Percentiles rank a stretch among this genome's conserved stretches.
Conservation (phyloP, 2,888 invertebrate genomes). For the Habroteleia sp. region DNA sequence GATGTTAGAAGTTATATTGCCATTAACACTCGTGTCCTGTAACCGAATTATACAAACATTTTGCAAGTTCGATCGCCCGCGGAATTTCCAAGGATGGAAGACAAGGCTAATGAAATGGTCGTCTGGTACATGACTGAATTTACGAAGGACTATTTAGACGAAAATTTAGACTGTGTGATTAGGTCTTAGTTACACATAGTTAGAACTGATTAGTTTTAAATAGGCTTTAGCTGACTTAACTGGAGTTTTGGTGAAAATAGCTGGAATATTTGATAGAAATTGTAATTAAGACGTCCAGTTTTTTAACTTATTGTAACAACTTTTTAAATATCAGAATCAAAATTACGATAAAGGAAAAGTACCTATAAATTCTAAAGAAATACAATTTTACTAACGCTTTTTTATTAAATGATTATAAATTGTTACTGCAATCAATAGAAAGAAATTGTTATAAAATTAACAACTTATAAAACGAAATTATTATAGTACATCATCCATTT, state of each 20-base stretch:
- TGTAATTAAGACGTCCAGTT: too few species aligned
- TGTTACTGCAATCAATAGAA: too few species aligned
- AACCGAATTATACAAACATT: slow-evolving; percentile 40
- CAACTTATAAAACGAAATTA: too few species aligned
- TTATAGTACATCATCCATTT: too few species aligned
- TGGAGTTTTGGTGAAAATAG: slow-evolving; percentile 3
- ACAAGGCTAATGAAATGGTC: slow-evolving; percentile 19
- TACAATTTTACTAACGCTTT: too few species aligned
- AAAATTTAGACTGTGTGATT: slow-evolving; percentile 18
- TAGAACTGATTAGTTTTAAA: slow-evolving; percentile 26
- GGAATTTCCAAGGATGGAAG: slow-evolving; percentile 36
- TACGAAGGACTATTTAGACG: slow-evolving; percentile 1
- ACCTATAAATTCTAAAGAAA: too few species aligned
- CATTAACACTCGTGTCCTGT: slow-evolving; percentile 36
- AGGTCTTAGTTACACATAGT: slow-evolving; percentile 17
- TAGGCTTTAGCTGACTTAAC: slow-evolving; percentile 21
- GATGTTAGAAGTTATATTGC: slow-evolving; percentile 46
- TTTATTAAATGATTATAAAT: too few species aligned
- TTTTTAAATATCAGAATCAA: too few species aligned
- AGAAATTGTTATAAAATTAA: too few species aligned
- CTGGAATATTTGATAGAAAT: too few species aligned
- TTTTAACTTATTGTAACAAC: too few species aligned
- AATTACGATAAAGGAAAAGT: too few species aligned
- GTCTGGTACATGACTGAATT: slow-evolving; percentile 16
- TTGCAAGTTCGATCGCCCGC: slow-evolving; percentile 36